Conservation (phyloP, 2,888 invertebrate genomes). For the Himalopsyche japonica region DNA sequence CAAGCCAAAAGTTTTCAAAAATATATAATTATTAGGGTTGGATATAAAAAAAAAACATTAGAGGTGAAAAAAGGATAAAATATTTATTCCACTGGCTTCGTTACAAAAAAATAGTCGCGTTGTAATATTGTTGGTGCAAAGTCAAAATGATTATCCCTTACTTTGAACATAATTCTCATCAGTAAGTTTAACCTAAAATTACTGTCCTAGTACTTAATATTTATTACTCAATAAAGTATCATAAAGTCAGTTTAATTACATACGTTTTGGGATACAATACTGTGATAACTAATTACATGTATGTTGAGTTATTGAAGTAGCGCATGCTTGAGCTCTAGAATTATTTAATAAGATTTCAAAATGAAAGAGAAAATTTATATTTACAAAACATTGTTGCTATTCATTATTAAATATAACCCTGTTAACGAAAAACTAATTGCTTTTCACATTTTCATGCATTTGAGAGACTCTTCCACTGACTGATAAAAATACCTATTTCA, state of each 20-base stretch:
- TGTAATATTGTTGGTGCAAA: neutral
- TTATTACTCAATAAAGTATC: neutral
- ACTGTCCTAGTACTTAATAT: neutral
- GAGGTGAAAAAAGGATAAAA: neutral
- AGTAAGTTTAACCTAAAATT: neutral
- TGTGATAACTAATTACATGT: too few species aligned
- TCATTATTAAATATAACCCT: too few species aligned
- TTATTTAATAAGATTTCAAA: too few species aligned
- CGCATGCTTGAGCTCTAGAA: too few species aligned
- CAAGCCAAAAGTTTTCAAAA: neutral
- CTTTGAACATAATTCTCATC: neutral
- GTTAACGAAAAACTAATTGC: too few species aligned
- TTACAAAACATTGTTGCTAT: too few species aligned
- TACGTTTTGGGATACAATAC: neutral
- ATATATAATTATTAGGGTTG: neutral
- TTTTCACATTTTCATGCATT: too few species aligned
- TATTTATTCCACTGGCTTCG: neutral
- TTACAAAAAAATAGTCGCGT: neutral
- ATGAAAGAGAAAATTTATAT: too few species aligned
- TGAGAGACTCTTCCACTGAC: too few species aligned
- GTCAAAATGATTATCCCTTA: neutral
- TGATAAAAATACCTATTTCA: too few species aligned
- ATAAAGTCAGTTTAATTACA: neutral
- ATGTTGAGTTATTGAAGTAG: too few species aligned
- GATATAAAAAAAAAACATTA: neutral